Evolutionary conservation across 2,888 invertebrate species (phyloP).

Genomic region (Dryomyza anilis): DNA sequence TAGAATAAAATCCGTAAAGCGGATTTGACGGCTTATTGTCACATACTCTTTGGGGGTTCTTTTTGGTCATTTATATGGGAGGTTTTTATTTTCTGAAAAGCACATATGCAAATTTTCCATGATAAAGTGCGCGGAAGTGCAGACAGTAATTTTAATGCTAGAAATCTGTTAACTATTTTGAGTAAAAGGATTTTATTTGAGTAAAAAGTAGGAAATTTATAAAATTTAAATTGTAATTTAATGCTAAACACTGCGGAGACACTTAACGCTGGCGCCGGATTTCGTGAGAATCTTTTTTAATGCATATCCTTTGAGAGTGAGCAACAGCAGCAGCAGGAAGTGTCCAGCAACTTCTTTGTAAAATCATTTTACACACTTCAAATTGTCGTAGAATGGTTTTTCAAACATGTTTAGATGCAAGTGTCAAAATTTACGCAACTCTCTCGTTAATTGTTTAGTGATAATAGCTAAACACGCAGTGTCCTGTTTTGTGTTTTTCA

Average conservation of each 20-base stretch:
- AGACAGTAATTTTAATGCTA: too few species aligned
- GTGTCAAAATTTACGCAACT: slow-evolving; percentile 43
- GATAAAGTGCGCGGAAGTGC: slow-evolving; percentile 3
- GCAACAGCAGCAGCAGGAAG: not conserved
- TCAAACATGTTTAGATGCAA: slow-evolving; percentile 39
- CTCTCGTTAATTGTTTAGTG: slow-evolving; percentile 47
- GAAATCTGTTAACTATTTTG: not conserved
- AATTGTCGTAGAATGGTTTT: too few species aligned
- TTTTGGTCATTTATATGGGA: slow-evolving; percentile 21
- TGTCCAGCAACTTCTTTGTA: not conserved
- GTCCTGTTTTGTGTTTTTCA: not conserved
- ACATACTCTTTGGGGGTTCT: slow-evolving; percentile 12
- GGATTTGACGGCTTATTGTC: slow-evolving; percentile 27
- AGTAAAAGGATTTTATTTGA: too few species aligned
- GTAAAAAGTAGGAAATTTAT: too few species aligned
- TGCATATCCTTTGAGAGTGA: not conserved
- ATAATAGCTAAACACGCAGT: slow-evolving; percentile 51
- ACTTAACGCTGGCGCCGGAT: slow-evolving; percentile 36
- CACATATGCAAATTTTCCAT: slow-evolving; percentile 8
- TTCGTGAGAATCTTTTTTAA: slow-evolving; percentile 32
- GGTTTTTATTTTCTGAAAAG: not conserved
- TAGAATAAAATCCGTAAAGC: slow-evolving; percentile 21
- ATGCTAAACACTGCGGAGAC: too few species aligned
- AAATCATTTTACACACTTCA: too few species aligned
- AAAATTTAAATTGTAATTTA: too few species aligned